Base-by-base conservation (phyloP, 2,888 invertebrate genomes). In the Tetranychus piercei region DNA sequence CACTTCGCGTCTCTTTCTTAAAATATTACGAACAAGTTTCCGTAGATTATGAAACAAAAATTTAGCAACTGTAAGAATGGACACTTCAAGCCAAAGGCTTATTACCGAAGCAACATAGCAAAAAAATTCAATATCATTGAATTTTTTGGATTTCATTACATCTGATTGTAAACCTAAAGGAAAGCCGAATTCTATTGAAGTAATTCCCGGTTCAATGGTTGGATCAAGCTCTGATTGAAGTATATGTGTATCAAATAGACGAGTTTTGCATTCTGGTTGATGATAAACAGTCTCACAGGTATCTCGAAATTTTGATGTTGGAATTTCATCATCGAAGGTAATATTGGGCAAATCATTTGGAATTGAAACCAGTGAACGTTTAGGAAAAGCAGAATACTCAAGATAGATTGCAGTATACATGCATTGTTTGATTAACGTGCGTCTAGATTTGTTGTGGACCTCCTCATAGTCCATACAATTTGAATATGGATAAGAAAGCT, bases 61-160 rank as follows among this genome's bases (percentile, higher is more conserved):
- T n/a, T 23, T 20, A 11, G 34, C 11, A 69, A 69, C 69, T 11
- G 69, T 20, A 23, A 69, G 34, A 5, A 69, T 9, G 6, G 69
- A 69, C 1, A 69, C 20, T 69, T 69, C 69, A 11, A 69, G 22
- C 69, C 69, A 69, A 11, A 69, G 34, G 11, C 69, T 69, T 18
- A 69, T 20, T 4, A 69, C 11, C 20, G 22, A 23, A 22, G 69
- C 69, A 4, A 69, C 69, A 69, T 69, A 69, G 22, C 69, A 69
- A 69, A 69, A 23, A 9, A 23, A 69, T 22, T 69, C 69, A 22
- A 69, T 69, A 69, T 69, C 34, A 23, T 69, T 23, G n/a, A 69
- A 23, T 9, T 69, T 69, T 20, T 69, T 69, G 34, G 20, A 11
- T 6, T 11, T 69, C 11, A 4, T 23, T 7, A 69, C 11, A 23